A percentile compares a stretch with the other conserved stretches of the same genome.
Evolutionary conservation across 2,888 invertebrate species (phyloP).

Genomic region (Orchesellides sinensis): DNA sequence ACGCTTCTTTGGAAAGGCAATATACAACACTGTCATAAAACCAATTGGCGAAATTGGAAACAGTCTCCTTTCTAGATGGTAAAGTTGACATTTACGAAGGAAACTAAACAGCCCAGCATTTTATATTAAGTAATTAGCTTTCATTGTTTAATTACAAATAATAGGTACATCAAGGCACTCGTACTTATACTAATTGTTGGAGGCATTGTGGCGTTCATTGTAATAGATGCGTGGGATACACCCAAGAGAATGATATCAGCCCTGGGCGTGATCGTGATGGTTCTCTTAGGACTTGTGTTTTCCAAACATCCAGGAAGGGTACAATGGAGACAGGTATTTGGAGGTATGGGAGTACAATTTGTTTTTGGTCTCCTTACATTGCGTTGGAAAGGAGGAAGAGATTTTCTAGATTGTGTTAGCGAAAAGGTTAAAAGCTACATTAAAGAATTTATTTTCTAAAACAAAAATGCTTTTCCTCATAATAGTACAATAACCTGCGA

Average conservation of each 20-base stretch:
- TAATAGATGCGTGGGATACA: slow-evolving; percentile 81
- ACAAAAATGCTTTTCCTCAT: neutral
- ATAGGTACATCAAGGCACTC: slow-evolving; percentile 38
- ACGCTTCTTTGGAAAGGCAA: slow-evolving; percentile 78
- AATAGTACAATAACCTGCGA: neutral
- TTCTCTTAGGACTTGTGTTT: slow-evolving; percentile 82
- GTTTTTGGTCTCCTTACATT: slow-evolving; percentile 90
- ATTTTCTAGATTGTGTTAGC: slow-evolving; percentile 84
- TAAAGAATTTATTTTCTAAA: no score
- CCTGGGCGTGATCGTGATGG: slow-evolving; percentile 82
- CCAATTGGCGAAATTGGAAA: neutral
- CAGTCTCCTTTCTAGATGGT: slow-evolving; percentile 23
- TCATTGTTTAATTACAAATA: neutral
- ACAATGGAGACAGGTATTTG: slow-evolving; percentile 88
- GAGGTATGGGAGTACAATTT: slow-evolving; percentile 91
- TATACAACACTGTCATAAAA: slow-evolving; percentile 27
- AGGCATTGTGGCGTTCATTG: slow-evolving; percentile 81
- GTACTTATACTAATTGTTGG: slow-evolving; percentile 75
- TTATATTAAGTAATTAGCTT: neutral
- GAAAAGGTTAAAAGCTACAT: slow-evolving; percentile 75
- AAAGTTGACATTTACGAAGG: neutral
- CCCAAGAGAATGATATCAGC: slow-evolving; percentile 83
- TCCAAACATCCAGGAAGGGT: slow-evolving; percentile 81
- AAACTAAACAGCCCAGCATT: neutral
- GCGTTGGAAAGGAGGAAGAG: slow-evolving; percentile 87